Percentiles rank a stretch among this genome's conserved stretches.
Conservation (phyloP, 92 coral and sea anemone genomes). For the Zoanthus sociatus region DNA sequence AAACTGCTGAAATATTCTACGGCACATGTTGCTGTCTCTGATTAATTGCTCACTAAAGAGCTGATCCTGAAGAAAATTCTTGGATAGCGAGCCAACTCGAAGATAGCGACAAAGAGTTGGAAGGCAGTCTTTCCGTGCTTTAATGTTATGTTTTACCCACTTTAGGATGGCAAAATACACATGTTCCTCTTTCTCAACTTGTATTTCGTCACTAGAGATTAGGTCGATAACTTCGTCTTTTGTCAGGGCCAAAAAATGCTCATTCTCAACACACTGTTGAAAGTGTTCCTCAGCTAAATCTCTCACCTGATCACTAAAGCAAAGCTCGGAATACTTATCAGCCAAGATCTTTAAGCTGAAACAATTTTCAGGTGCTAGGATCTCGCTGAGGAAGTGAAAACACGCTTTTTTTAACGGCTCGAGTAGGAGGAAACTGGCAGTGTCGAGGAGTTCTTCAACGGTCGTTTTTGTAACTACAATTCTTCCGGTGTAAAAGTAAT, state of each 20-base stretch:
- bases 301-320: constrained; percentile 43
- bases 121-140: constrained; percentile 36
- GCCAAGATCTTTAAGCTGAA: constrained; percentile 47
- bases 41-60: constrained; percentile 33
- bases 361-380: constrained; percentile 43
- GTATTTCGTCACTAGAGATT: constrained; percentile 42
- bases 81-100: constrained; percentile 27
- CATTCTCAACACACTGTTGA: constrained; percentile 39
- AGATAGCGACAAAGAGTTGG: constrained; percentile 40
- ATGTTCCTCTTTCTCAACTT: constrained; percentile 51
- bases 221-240: constrained; percentile 41
- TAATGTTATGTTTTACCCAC: constrained; percentile 48
- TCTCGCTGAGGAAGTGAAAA: constrained; percentile 46
- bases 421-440: constrained; percentile 42
- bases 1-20: constrained; percentile 46
- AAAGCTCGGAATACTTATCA: constrained; percentile 43
- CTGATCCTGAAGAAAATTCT: constrained; percentile 41
- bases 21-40: constrained; percentile 35
- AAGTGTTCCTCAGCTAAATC: constrained; percentile 40
- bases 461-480: constrained; percentile 20
- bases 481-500: constrained; percentile 41
- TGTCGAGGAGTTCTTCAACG: constrained; percentile 40
- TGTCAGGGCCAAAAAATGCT: constrained; percentile 32
- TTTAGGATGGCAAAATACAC: constrained; percentile 44
- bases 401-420: constrained; percentile 45